These are phyloP conservation scores for Euwallacea fornicatus DNA, from an alignment of 1,140 invertebrate genomes.

Conservation along the genomic window DNA sequence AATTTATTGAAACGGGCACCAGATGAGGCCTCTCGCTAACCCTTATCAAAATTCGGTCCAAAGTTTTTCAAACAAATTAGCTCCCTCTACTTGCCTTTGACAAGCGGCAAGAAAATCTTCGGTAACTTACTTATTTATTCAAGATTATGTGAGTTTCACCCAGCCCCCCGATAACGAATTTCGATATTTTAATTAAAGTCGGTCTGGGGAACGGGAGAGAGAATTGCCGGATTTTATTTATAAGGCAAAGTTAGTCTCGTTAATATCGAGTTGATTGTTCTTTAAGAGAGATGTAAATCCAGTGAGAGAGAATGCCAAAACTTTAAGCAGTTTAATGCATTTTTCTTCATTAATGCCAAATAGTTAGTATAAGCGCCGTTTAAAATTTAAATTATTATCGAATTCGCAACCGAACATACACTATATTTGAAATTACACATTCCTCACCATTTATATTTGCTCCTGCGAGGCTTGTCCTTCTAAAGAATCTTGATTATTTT, in stretches of 20 bases:
- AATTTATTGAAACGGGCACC: constrained; percentile 9
- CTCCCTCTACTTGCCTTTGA: constrained; percentile 17
- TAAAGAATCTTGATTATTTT: too few species aligned
- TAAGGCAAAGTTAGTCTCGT: constrained; percentile 8
- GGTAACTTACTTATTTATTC: constrained; percentile 29
- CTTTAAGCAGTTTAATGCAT: too few species aligned
- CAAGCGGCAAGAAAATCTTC: constrained; percentile 6
- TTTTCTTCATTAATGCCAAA: too few species aligned
- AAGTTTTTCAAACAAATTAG: constrained; percentile 29
- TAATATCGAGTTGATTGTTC: constrained; percentile 16
- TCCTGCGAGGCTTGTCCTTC: too few species aligned
- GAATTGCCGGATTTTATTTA: constrained; percentile 14
- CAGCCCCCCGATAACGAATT: constrained; percentile 19
- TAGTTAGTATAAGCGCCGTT: too few species aligned
- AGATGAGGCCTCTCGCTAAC: background rate
- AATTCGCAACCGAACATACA: too few species aligned
- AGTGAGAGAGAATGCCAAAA: too few species aligned
- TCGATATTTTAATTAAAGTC: constrained; percentile 27
- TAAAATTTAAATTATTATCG: too few species aligned
- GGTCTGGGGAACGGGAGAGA: background rate
- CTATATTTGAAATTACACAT: too few species aligned
- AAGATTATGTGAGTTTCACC: constrained; percentile 15
- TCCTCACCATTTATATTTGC: too few species aligned
- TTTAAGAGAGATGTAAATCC: constrained; percentile 2
- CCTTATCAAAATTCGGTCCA: constrained; percentile 18